Conservation (phyloP, 2,113 vertebrate genomes). For the Zapornia atra region DNA sequence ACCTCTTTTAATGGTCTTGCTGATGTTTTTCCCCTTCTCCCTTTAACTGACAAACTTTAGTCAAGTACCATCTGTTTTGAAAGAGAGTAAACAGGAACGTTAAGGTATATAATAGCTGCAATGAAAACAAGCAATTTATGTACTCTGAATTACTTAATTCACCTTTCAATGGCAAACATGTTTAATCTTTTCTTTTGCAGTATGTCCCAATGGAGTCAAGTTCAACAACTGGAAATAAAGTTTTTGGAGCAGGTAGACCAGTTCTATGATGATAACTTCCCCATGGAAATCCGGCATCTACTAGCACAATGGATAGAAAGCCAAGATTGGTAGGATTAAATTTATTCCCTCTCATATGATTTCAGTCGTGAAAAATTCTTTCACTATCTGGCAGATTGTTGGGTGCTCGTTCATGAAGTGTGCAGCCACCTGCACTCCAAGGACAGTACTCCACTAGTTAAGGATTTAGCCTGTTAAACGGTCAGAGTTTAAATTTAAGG, state of each 20-base stretch:
- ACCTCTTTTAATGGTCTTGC: background rate
- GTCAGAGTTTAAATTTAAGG: background rate
- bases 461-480: background rate
- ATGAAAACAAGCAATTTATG: background rate
- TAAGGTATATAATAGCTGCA: background rate
- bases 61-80: background rate
- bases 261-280: conserved; percentile 96
- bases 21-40: background rate
- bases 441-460: background rate
- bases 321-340: conserved; percentile 89
- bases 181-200: conserved; percentile 65
- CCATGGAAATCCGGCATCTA: conserved; percentile 94
- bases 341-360: background rate
- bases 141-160: background rate
- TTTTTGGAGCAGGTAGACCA: conserved; percentile 96
- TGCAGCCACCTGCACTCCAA: background rate
- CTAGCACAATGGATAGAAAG: conserved; percentile 93
- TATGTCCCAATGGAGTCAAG: conserved; percentile 98
- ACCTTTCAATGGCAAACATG: background rate
- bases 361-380: background rate
- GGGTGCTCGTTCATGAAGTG: background rate
- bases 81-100: background rate
- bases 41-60: background rate
- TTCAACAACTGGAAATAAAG: conserved; percentile 93
- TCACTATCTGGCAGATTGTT: background rate